Conservation (phyloP, 2,113 vertebrate genomes). For the Mustela lutreola region DNA sequence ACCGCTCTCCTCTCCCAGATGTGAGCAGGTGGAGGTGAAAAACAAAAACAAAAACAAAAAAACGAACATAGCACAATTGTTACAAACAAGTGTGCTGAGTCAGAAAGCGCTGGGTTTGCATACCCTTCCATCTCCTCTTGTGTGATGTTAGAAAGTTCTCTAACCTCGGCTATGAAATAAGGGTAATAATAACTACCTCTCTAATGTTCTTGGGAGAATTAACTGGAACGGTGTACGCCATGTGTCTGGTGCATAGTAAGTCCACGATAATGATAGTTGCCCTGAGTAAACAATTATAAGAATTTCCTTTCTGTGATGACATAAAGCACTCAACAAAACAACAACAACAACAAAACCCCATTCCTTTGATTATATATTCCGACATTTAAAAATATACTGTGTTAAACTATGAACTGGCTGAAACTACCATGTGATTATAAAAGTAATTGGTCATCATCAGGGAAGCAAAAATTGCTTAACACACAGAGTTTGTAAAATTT, state of each 20-base stretch:
- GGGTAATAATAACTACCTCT: neutral
- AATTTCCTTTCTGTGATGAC: neutral
- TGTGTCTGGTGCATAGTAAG: neutral
- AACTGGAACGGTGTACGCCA: neutral
- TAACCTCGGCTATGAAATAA: neutral
- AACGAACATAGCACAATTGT: neutral
- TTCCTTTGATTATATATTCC: neutral
- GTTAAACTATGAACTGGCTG: neutral
- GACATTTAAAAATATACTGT: conserved; percentile 14
- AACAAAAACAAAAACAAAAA: neutral
- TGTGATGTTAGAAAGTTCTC: neutral
- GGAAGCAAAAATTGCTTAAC: neutral
- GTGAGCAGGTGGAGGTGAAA: neutral
- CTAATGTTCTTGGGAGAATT: neutral
- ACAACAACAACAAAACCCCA: neutral
- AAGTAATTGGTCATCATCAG: neutral
- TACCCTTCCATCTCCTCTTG: neutral
- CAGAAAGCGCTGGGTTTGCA: neutral
- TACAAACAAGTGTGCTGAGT: neutral
- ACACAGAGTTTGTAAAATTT: neutral
- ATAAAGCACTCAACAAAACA: neutral
- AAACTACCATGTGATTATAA: neutral
- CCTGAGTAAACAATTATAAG: neutral
- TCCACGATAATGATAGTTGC: neutral
- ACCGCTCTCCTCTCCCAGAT: no score